phyloP scores from a whole-genome alignment of 2,113 vertebrate genomes.

The Rhineura floridana region DNA sequence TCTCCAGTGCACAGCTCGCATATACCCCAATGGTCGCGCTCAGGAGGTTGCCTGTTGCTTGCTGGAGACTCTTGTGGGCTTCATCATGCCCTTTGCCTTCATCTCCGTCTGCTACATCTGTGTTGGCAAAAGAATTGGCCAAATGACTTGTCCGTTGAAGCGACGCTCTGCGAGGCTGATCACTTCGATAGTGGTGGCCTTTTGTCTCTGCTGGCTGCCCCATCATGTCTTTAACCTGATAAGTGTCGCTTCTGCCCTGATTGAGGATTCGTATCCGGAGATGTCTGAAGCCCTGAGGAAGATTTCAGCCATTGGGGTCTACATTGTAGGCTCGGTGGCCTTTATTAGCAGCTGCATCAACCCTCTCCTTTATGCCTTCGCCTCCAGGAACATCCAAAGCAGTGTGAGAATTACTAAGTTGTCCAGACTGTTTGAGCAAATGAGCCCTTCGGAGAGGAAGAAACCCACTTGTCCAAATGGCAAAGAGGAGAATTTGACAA shows the following conservation, averaged over 20 bases:
- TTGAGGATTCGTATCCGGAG: slow-evolving; percentile 17
- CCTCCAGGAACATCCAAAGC: slow-evolving; percentile 62
- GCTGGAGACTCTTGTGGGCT: slow-evolving; percentile 72
- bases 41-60: slow-evolving; percentile 53
- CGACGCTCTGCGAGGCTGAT: slow-evolving; percentile 60
- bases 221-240: slow-evolving; percentile 71
- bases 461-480: slow-evolving; percentile 36
- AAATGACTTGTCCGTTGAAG: slow-evolving; percentile 56
- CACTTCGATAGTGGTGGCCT: slow-evolving; percentile 65
- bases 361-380: slow-evolving; percentile 78
- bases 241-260: slow-evolving; percentile 48
- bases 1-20: slow-evolving; percentile 22
- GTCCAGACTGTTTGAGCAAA: slow-evolving; percentile 66
- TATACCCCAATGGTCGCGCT: slow-evolving; percentile 43
- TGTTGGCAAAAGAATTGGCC: slow-evolving; percentile 68
- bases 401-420: slow-evolving; percentile 59
- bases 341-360: slow-evolving; percentile 79
- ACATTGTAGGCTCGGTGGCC: slow-evolving; percentile 64
- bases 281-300: slow-evolving; percentile 26
- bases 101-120: slow-evolving; percentile 70
- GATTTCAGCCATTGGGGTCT: slow-evolving; percentile 40
- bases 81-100: slow-evolving; percentile 68
- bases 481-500: slow-evolving; percentile 12
- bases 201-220: slow-evolving; percentile 75
- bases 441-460: slow-evolving; percentile 49